phyloP scores from a whole-genome alignment of 2,113 vertebrate species.

The Sisor rabdophorus region DNA sequence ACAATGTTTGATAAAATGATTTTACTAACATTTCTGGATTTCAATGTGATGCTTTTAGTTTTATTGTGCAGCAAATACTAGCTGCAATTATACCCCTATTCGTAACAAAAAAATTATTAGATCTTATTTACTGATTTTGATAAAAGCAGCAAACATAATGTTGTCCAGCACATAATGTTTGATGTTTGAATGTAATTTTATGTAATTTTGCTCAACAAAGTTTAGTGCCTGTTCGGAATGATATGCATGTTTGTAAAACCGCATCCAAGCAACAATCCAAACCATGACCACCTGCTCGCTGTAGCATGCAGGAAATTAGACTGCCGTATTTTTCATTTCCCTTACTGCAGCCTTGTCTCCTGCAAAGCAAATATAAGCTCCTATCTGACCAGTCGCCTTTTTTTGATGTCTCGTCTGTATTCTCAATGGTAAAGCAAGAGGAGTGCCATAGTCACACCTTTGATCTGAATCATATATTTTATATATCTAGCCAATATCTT shows the following conservation, averaged over 20 bases:
- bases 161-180: constrained; percentile 15
- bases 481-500: constrained; percentile 58
- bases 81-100: not conserved
- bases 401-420: constrained; percentile 65
- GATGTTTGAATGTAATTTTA: constrained; percentile 59
- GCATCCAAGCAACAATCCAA: constrained; percentile 12
- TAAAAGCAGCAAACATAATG: not conserved
- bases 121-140: constrained; percentile 4
- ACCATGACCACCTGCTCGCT: constrained; percentile 27
- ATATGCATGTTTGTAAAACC: constrained; percentile 66
- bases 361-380: constrained; percentile 64
- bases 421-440: constrained; percentile 59
- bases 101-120: not conserved
- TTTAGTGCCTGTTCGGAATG: constrained; percentile 57
- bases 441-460: constrained; percentile 64
- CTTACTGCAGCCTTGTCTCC: constrained; percentile 59
- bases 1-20: not conserved
- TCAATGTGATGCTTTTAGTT: not conserved
- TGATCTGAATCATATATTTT: constrained; percentile 68
- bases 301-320: constrained; percentile 73
- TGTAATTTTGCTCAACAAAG: constrained; percentile 50
- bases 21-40: not conserved
- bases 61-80: not conserved
- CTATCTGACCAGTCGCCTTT: constrained; percentile 58
- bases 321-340: constrained; percentile 71